A percentile compares a stretch with the other conserved stretches of the same genome.
Evolutionary conservation across 2,888 invertebrate species (phyloP).

Genomic region (Nomada ruficornis): DNA sequence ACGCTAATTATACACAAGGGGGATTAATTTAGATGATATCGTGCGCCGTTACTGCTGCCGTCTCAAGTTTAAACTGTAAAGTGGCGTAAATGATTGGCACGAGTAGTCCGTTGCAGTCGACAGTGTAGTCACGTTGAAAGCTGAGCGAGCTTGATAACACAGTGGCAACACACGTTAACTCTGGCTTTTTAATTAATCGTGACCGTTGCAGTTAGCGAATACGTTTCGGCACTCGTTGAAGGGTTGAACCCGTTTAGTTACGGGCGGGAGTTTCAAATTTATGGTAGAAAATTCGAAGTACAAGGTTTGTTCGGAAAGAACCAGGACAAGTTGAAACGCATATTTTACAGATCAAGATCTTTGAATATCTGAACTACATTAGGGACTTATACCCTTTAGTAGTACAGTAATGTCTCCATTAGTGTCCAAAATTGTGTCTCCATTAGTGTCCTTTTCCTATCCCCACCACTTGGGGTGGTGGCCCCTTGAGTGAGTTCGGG

Average conservation of each 20-base stretch:
- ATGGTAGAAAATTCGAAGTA: too few species aligned
- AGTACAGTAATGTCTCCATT: too few species aligned
- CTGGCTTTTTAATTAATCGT: constrained; percentile 12
- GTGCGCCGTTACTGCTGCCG: neutral
- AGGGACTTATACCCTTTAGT: too few species aligned
- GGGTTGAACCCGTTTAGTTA: neutral
- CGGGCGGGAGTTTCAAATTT: too few species aligned
- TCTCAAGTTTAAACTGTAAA: constrained; percentile 18
- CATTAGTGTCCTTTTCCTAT: too few species aligned
- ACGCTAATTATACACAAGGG: constrained; percentile 46
- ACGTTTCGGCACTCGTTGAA: neutral
- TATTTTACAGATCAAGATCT: too few species aligned
- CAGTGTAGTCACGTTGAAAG: neutral
- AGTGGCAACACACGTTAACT: neutral
- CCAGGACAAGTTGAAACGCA: too few species aligned
- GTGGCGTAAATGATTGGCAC: constrained; percentile 42
- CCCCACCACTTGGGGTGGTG: too few species aligned
- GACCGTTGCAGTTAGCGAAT: neutral
- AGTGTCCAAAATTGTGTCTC: too few species aligned
- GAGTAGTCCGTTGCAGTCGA: neutral
- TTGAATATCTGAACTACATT: too few species aligned
- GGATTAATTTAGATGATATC: constrained; percentile 58
- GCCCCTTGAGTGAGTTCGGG: too few species aligned
- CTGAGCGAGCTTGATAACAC: neutral
- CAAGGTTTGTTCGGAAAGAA: too few species aligned